Evolutionary conservation across 2,888 invertebrate genomes (phyloP), one percentile per base, ranked within the genome.

Genomic region (Xestia c-nigrum): DNA sequence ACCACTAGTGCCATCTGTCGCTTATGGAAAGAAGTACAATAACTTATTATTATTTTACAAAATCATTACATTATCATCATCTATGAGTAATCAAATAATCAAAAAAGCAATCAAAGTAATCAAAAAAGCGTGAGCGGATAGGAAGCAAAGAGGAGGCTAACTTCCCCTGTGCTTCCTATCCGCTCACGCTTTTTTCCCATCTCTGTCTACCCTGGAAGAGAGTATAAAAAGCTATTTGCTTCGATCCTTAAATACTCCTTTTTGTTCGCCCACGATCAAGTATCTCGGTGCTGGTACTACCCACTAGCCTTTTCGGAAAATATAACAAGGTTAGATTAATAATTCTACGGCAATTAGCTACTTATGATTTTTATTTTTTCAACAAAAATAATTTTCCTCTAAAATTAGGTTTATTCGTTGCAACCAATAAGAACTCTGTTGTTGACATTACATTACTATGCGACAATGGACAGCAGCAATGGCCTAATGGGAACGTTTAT

Each of bases 401-500:
- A 19, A 16, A 19, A 19, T 19, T 4, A 19, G 19, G 16, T 59
- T 59, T 16, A 31, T 59, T n/a, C 31, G 31, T 19, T 38, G 14
- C 31, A 61, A 19, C 19, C 7, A 31, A 31, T n/a, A 2, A 4
- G n/a, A 19, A 73, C 9, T 3, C 21, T 57, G n/a, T 14, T 9
- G 21, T 61, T 47, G 31, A 12, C 31, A 67, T 73, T 63, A 47
- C 5, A 52, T 38, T 55, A 24, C 16, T 19, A 55, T 24, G n/a
- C 46, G 21, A 16, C 46, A 61, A 76, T 67, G 50, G 31, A 9
- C 21, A 16, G 5, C 31, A 55, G 38, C 24, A 69, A n/a, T 69
- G 14, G 21, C 19, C 61, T 55, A 70, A 70, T 61, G 40, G 52
- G n/a, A 31, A 24, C 47, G 66, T 77, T 52, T 14, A 74, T 46